A percentile compares a stretch with the other conserved stretches of the same genome.
phyloP scores from a whole-genome alignment of 2,888 invertebrate species.

The Julus scanicus region DNA sequence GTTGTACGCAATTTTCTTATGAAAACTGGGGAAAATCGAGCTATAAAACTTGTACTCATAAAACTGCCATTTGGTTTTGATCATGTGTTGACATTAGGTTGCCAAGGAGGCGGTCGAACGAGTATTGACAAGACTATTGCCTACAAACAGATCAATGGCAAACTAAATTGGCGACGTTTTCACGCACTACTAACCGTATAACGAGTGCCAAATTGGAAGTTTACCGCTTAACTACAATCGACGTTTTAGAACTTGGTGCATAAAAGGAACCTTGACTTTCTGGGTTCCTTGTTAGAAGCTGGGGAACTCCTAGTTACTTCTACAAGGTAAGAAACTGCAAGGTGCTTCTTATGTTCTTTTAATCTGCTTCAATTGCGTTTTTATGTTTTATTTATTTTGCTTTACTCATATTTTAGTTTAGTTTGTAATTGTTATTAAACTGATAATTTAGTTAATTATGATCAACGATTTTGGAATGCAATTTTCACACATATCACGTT shows the following conservation, averaged over 20 bases:
- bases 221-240: background rate
- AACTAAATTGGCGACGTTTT: constrained; percentile 25
- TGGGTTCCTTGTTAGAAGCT: background rate
- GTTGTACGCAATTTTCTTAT: background rate
- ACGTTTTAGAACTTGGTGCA: background rate
- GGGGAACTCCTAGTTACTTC: background rate
- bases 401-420: background rate
- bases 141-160: constrained; percentile 8
- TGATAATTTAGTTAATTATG: too few relatives aligned
- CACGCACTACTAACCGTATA: constrained; percentile 2
- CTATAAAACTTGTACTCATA: background rate
- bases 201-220: constrained; percentile 17
- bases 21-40: background rate
- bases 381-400: background rate
- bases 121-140: background rate
- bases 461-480: too few relatives aligned
- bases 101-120: constrained; percentile 32
- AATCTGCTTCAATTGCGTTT: background rate
- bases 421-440: background rate
- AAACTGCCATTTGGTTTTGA: background rate
- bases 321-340: background rate
- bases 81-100: constrained; percentile 32
- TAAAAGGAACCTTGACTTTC: background rate
- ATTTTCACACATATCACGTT: too few relatives aligned
- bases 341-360: background rate